Evolutionary conservation across 2,888 invertebrate genomes (phyloP).

Genomic region (Labia minor): DNA sequence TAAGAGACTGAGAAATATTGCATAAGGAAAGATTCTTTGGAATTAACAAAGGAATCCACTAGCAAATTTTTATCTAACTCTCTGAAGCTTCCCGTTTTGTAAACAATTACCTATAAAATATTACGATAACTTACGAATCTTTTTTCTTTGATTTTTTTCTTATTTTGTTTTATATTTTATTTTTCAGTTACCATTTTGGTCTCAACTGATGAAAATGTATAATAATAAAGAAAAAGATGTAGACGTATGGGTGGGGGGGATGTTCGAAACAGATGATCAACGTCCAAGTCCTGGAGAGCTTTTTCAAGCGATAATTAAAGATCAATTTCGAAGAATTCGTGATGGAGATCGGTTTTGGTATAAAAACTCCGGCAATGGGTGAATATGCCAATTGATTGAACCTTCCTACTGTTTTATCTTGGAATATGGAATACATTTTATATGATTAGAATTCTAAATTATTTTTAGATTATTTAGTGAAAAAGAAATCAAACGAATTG

Average conservation of each 20-base stretch:
- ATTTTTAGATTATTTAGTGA: constrained; percentile 39
- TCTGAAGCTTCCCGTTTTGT: background rate
- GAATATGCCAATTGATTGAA: too few species aligned
- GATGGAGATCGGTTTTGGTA: constrained; percentile 50
- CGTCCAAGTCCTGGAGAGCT: constrained; percentile 41
- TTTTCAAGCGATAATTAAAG: constrained; percentile 41
- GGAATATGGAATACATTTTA: background rate
- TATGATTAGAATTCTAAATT: background rate
- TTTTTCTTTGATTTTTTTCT: too few species aligned
- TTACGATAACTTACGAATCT: too few species aligned
- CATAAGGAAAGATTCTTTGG: too few species aligned
- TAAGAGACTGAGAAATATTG: too few species aligned
- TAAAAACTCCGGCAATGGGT: constrained; percentile 40
- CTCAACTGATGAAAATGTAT: constrained; percentile 34
- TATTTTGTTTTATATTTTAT: too few species aligned
- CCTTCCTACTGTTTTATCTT: constrained; percentile 16
- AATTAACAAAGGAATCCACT: too few species aligned
- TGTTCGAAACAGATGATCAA: constrained; percentile 40
- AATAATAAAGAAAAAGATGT: constrained; percentile 37
- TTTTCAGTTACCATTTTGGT: too few species aligned
- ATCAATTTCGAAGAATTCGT: constrained; percentile 46
- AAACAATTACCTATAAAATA: too few species aligned
- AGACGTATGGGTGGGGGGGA: constrained; percentile 47
- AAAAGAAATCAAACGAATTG: constrained; percentile 38
- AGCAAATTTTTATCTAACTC: background rate